Percentiles rank a stretch among this genome's conserved stretches.
Conservation (phyloP, 2,888 invertebrate species). For the Pyrgus malvae region DNA sequence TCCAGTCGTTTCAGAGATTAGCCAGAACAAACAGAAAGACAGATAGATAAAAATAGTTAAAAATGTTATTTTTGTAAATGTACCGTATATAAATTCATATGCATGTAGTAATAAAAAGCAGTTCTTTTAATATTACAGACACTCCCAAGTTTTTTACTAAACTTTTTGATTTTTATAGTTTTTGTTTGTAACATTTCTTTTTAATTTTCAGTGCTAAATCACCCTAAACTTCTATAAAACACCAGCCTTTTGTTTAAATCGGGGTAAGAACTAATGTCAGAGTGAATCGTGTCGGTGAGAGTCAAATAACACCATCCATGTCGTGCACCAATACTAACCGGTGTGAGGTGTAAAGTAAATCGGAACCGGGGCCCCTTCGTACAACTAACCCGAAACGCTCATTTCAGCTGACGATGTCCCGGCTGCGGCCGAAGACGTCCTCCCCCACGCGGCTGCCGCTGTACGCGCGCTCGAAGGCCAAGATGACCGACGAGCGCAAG, state of each 20-base stretch:
- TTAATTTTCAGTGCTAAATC: constrained; percentile 74
- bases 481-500: constrained; percentile 69
- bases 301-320: constrained; percentile 48
- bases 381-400: neutral
- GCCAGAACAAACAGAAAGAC: too few relatives aligned
- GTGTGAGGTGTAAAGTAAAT: constrained; percentile 10
- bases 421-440: constrained; percentile 63
- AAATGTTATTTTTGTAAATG: too few relatives aligned
- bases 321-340: constrained; percentile 15
- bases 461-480: constrained; percentile 64
- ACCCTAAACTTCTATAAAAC: constrained; percentile 57
- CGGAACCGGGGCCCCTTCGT: too few relatives aligned
- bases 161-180: constrained; percentile 6
- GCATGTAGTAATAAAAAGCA: too few relatives aligned
- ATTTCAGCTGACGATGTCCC: constrained; percentile 69
- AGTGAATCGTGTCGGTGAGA: constrained; percentile 58
- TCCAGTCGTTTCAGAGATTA: too few relatives aligned
- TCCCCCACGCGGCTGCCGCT: constrained; percentile 63
- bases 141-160: neutral
- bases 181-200: constrained; percentile 39
- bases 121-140: neutral
- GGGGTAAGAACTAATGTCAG: constrained; percentile 61
- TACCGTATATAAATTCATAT: too few relatives aligned
- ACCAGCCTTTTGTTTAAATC: constrained; percentile 53
- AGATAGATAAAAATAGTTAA: too few relatives aligned